These are phyloP conservation scores for Heliconius congener DNA, from an alignment of 1,140 invertebrate genomes.

Conservation along the genomic window DNA sequence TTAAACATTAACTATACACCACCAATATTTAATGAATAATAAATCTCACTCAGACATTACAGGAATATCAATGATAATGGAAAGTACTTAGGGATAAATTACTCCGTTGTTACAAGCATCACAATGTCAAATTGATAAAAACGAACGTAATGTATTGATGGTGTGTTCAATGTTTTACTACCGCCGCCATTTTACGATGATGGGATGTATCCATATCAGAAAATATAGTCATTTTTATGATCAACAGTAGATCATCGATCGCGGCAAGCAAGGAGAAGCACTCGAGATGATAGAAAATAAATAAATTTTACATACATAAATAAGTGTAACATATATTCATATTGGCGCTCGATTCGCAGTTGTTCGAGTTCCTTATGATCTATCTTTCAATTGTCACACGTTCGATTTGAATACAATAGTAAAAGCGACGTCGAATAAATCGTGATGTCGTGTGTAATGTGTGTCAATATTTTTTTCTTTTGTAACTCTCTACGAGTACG, in stretches of 20 bases:
- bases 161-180: conserved; percentile 53
- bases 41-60: background rate
- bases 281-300: conserved; percentile 32
- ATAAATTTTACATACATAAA: conserved; percentile 19
- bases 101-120: conserved; percentile 14
- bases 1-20: background rate
- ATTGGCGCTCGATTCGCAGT: background rate
- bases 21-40: background rate
- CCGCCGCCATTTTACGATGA: conserved; percentile 61
- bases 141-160: conserved; percentile 47
- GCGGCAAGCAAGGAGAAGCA: conserved; percentile 13
- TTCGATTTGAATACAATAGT: conserved; percentile 29
- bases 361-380: background rate
- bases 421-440: conserved; percentile 22
- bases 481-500: background rate
- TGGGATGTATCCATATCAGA: conserved; percentile 54
- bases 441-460: background rate
- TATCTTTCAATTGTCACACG: conserved; percentile 12
- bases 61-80: background rate
- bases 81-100: background rate
- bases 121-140: conserved; percentile 42
- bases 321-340: background rate
- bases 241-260: conserved; percentile 34
- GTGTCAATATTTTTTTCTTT: background rate
- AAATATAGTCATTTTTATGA: conserved; percentile 65